A percentile compares a stretch with the other conserved stretches of the same genome.
Evolutionary conservation across 2,888 invertebrate species (phyloP).

Genomic region (Dryococelus australis): DNA sequence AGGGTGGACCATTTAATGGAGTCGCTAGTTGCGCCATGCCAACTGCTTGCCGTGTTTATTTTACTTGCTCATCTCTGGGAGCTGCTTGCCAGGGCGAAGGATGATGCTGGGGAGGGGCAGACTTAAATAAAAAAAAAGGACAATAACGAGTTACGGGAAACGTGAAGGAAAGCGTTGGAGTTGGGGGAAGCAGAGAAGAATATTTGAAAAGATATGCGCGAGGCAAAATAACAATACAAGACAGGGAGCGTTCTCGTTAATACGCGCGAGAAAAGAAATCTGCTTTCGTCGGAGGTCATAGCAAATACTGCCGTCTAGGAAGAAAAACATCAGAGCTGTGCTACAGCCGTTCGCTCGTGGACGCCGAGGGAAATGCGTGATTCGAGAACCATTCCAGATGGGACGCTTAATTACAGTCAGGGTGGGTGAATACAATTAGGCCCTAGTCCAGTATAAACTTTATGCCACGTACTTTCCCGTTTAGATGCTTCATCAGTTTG

Average conservation of each 20-base stretch:
- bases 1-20: not conserved
- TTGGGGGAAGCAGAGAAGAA: not conserved
- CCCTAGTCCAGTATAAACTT: too few species aligned
- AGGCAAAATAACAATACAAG: not conserved
- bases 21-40: not conserved
- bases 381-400: too few species aligned
- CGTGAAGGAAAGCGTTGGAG: not conserved
- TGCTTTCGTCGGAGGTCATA: not conserved
- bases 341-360: not conserved
- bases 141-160: not conserved
- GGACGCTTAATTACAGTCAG: too few species aligned
- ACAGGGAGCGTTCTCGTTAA: not conserved
- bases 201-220: conserved; percentile 2
- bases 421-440: too few species aligned
- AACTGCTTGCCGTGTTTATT: not conserved
- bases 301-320: not conserved
- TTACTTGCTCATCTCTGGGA: not conserved
- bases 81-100: not conserved
- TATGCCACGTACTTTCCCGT: too few species aligned
- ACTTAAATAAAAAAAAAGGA: not conserved
- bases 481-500: too few species aligned
- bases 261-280: not conserved
- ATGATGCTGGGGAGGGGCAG: not conserved
- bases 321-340: not conserved
- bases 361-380: too few species aligned